phyloP scores from a whole-genome alignment of 2,888 invertebrate species.

The Abrostola triplasia region DNA sequence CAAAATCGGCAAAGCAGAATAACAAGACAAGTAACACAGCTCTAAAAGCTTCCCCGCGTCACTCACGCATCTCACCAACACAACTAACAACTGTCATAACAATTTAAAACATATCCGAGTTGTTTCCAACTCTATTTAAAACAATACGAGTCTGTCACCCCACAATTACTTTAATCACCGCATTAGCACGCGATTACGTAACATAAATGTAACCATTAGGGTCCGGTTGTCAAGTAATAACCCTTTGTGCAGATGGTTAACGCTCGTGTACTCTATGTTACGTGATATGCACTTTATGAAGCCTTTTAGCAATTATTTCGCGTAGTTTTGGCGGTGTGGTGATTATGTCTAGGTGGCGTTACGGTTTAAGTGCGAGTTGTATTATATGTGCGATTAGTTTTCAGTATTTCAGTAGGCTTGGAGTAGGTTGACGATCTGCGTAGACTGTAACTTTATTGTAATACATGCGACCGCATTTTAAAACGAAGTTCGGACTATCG shows the following conservation, averaged over 20 bases:
- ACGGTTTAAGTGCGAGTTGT: conserved; percentile 2
- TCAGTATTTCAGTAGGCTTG: neutral
- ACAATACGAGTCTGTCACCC: conserved; percentile 44
- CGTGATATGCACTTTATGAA: conserved; percentile 33
- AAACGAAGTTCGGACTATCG: no score
- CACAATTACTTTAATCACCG: conserved; percentile 45
- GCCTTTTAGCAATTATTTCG: conserved; percentile 30
- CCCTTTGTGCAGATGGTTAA: conserved; percentile 31
- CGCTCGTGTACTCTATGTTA: conserved; percentile 22
- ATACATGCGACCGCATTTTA: no score
- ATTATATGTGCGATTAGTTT: neutral
- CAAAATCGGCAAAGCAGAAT: no score
- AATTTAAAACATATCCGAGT: conserved; percentile 41
- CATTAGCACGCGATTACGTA: conserved; percentile 48
- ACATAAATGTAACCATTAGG: conserved; percentile 44
- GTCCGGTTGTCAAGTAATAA: conserved; percentile 46
- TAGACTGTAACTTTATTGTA: neutral
- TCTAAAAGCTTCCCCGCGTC: conserved; percentile 9
- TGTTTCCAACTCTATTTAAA: conserved; percentile 39
- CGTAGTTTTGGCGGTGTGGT: conserved; percentile 10
- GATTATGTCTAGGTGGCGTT: conserved; percentile 1
- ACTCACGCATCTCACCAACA: conserved; percentile 16
- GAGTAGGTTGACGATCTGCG: neutral
- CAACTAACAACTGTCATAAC: conserved; percentile 20
- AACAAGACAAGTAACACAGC: no score